Base-by-base conservation (phyloP, 2,888 invertebrate species). In the Callosobruchus maculatus region DNA sequence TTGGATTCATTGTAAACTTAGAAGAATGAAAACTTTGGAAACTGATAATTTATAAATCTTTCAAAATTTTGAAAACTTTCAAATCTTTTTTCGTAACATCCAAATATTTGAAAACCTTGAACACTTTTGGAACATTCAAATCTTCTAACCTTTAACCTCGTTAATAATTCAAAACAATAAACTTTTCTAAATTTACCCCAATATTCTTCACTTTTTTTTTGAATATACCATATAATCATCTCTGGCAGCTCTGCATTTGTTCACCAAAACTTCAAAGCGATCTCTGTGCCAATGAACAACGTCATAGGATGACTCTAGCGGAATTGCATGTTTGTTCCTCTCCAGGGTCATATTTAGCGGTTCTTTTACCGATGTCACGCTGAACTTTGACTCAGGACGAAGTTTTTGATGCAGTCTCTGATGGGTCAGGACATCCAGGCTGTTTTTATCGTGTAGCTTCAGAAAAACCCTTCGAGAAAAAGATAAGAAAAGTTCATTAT, bases 241-340 rank as follows among this genome's bases (percentile, higher is more conserved):
- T 73, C 84, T 80, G 3, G 83, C 79, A 66, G 79, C 77, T 71
- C 81, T 81, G 72, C 85, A 86, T 73, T 79, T 81, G 49, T 72
- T 77, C 71, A 86, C 80, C 86, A 89, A 79, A 84, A 88, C 77
- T 87, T 87, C 77, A 86, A 86, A 67, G 87, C 86, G 74, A 77
- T 88, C 88, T 80, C 86, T 88, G 81, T 91, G 89, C 91, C 91
- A 92, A 75, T 90, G 88, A 68, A 91, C 88, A 70, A 90, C 88
- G 77, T 89, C 88, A 76, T 86, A 86, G 76, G 89, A 88, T 74
- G 88, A 86, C 0, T 88, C 76, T 74, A 91, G 82, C 2, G 89
- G 88, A 70, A 88, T 0, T 88, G 84, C 72, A 88, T 84, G 78
- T 85, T 84, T 73, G 22, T 73, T 71, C 21, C 79, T 21, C 0